Conservation (phyloP, 2,797 vertebrate species). For the Tapera naevia region DNA sequence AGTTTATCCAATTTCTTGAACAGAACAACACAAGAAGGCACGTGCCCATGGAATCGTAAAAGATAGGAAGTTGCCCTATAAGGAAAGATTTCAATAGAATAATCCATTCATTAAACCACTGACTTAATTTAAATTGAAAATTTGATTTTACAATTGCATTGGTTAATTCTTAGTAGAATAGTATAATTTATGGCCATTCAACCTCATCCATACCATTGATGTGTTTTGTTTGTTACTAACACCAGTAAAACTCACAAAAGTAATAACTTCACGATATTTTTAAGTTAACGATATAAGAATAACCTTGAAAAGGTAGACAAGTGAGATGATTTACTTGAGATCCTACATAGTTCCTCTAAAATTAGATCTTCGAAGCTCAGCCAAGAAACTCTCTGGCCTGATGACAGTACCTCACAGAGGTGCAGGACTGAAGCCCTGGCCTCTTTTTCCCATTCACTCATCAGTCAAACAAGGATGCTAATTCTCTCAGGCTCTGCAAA, state of each 20-base stretch:
- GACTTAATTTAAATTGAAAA: background rate
- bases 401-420: background rate
- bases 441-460: background rate
- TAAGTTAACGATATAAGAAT: background rate
- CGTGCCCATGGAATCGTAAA: background rate
- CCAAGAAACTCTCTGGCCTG: background rate
- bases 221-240: background rate
- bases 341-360: background rate
- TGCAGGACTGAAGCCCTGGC: background rate
- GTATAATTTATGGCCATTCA: background rate
- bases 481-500: background rate
- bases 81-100: background rate
- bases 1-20: background rate
- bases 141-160: background rate
- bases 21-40: background rate
- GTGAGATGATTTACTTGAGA: background rate
- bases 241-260: background rate
- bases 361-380: background rate
- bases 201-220: background rate
- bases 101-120: background rate
- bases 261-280: accelerated
- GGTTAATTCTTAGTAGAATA: background rate
- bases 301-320: background rate
- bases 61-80: background rate
- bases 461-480: background rate